phyloP scores from a whole-genome alignment of 2,888 invertebrate genomes.

The Pseudanteris insignis region DNA sequence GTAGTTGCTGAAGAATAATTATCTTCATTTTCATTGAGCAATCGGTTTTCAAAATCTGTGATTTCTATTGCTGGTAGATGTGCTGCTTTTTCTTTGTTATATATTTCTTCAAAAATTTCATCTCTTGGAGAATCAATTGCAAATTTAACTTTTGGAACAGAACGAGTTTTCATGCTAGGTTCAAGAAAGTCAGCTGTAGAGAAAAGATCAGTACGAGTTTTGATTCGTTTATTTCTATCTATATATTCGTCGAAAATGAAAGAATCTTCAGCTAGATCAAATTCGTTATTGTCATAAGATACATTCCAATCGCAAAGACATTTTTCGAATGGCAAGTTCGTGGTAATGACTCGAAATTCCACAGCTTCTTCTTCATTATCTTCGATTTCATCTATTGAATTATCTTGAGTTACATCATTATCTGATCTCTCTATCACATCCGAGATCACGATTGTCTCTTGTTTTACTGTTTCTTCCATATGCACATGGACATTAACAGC shows the following conservation, averaged over 20 bases:
- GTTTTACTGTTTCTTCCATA: slow-evolving; percentile 11
- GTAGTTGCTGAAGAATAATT: not conserved
- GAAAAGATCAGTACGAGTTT: slow-evolving; percentile 28
- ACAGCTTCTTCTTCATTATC: slow-evolving; percentile 39
- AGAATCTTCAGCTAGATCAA: slow-evolving; percentile 10
- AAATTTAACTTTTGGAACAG: slow-evolving; percentile 55
- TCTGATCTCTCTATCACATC: slow-evolving; percentile 6
- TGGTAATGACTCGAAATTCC: slow-evolving; percentile 60
- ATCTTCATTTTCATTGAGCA: slow-evolving; percentile 1
- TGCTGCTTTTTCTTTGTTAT: not conserved
- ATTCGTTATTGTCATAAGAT: slow-evolving; percentile 37
- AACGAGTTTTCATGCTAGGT: slow-evolving; percentile 2
- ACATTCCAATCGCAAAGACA: slow-evolving; percentile 51
- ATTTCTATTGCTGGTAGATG: slow-evolving; percentile 15
- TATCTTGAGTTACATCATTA: not conserved
- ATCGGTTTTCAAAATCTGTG: slow-evolving; percentile 4
- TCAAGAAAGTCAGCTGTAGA: slow-evolving; percentile 5
- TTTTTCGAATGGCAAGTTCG: slow-evolving; percentile 58
- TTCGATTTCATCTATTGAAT: not conserved
- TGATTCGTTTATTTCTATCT: slow-evolving; percentile 51
- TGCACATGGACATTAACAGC: slow-evolving; percentile 15
- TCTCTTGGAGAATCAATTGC: slow-evolving; percentile 53
- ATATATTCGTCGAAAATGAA: slow-evolving; percentile 60
- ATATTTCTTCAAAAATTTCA: not conserved
- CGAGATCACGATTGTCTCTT: slow-evolving; percentile 9